A percentile compares a stretch with the other conserved stretches of the same genome.
Evolutionary conservation across 2,797 vertebrate genomes (phyloP).

Genomic region (Bovichtus diacanthus): DNA sequence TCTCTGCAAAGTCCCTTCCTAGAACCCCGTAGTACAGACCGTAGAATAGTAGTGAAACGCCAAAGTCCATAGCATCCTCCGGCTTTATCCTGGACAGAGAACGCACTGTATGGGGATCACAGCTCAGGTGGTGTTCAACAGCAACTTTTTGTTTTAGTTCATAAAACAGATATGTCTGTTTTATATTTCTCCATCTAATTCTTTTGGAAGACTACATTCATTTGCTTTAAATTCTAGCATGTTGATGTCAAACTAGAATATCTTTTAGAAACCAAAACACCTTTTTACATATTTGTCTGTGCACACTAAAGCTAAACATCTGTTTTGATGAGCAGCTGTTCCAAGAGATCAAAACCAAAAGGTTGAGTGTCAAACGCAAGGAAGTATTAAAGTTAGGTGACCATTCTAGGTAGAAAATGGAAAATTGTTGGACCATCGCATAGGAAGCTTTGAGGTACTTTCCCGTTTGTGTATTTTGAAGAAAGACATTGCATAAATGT

Average conservation of each 20-base stretch:
- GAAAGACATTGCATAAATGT: not conserved
- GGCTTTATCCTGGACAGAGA: conserved; percentile 91
- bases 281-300: not conserved
- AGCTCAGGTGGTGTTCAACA: not conserved
- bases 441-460: not conserved
- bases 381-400: not conserved
- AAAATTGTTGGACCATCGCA: not conserved
- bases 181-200: too few relatives aligned
- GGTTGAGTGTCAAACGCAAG: not conserved
- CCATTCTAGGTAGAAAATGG: not conserved
- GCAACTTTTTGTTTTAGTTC: not conserved
- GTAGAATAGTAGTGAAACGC: conserved; percentile 97
- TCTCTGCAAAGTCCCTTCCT: conserved; percentile 97
- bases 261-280: not conserved
- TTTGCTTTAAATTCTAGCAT: not conserved
- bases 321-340: not conserved
- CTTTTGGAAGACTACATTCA: not conserved
- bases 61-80: conserved; percentile 98
- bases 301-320: not conserved
- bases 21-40: conserved; percentile 98
- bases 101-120: not conserved
- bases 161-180: not conserved
- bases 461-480: not conserved
- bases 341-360: not conserved
- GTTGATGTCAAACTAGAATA: not conserved